Evolutionary conservation across 37 sponge, comb jelly and placozoan species (phyloP), one percentile per base, ranked within the genome.

Genomic region (Aplysina aerophoba): DNA sequence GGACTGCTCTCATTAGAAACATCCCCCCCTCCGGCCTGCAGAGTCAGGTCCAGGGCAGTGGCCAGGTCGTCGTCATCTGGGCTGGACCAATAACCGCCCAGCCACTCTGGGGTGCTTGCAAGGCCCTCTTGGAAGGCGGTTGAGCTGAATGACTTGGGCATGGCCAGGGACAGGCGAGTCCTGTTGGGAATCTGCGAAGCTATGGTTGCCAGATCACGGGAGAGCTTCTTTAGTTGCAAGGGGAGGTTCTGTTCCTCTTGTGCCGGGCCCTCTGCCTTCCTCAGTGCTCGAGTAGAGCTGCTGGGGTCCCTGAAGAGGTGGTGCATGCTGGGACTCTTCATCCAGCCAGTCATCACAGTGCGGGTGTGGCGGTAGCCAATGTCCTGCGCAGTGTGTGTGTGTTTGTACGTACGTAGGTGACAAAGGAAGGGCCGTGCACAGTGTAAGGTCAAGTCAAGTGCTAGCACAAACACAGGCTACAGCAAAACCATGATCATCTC

Each of bases 311-410:
- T 31, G 56, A 92, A 63, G 27, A 92, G 59, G 39, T 87, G 92
- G 4, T 57, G 39, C 85, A 91, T 81, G 50, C 72, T 44, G 17
- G 65, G 55, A 57, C 79, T 77, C 67, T 84, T 89, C 38, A 79
- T 83, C 95, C 95, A 94, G 1, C 95, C 90, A 40, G 60, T 6
- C 24, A 91, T 17, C 0, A 94, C 89, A 0, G 90, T 86, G 54
- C 82, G 74, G 28, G 88, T 67, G 63, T 94, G 90, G 6, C 78
- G 82, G 73, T 87, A 92, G 16, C 95, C 95, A 24, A 92, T 44
- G 15, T 73, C 83, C 95, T 94, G 68, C 21, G 37, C 3, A 50
- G 59, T 33, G 22, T 59, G 62, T 27, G 44, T 82, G 65, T 61
- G 56, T 20, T 0, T 34, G 37, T 73, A 6, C 11, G 77, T 34